These are phyloP conservation scores for Sphinx pinastri DNA, from an alignment of 2,888 invertebrate genomes.

Conservation along the genomic window DNA sequence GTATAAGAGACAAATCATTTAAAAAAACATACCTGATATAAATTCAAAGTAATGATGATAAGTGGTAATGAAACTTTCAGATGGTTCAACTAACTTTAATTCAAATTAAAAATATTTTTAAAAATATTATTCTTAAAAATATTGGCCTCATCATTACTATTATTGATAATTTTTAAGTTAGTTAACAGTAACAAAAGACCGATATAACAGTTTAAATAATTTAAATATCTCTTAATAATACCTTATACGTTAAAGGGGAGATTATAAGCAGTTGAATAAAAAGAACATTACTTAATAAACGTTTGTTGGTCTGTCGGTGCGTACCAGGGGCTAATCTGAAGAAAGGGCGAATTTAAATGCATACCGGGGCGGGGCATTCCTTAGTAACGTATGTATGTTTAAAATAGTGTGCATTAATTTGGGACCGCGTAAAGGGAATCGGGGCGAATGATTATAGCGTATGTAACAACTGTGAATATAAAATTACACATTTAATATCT, in stretches of 20 bases:
- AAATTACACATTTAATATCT: conserved; percentile 13
- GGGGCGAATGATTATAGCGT: conserved; percentile 8
- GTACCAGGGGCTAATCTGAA: neutral
- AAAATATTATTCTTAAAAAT: no score
- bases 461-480: conserved; percentile 21
- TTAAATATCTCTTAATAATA: no score
- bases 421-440: neutral
- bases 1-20: no score
- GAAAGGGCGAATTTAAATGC: neutral
- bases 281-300: neutral
- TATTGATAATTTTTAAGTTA: no score
- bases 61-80: neutral
- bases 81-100: neutral
- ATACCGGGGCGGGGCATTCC: neutral
- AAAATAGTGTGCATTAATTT: neutral
- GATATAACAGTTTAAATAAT: no score
- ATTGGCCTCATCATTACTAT: no score
- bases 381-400: neutral
- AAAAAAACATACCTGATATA: no score
- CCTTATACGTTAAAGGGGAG: no score
- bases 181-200: no score
- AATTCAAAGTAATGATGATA: neutral
- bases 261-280: neutral
- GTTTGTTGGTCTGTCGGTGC: neutral
- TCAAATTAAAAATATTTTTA: no score